These are phyloP conservation scores for Drosophila punjabiensis DNA, from an alignment of 1,140 invertebrate species.

Conservation along the genomic window DNA sequence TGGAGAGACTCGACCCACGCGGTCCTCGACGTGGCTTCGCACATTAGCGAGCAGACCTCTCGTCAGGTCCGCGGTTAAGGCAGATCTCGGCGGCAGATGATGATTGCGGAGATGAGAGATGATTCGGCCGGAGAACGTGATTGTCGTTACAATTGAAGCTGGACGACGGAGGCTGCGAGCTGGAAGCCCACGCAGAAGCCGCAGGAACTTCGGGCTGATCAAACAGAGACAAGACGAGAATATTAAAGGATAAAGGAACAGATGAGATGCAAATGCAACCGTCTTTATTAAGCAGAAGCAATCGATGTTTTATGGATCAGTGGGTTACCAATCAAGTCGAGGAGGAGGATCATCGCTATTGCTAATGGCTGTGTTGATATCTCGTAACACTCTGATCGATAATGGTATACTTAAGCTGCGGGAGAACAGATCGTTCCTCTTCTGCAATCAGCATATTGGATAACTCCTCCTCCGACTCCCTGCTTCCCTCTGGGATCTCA, in stretches of 20 bases:
- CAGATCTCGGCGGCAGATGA: constrained; percentile 59
- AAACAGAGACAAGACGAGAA: constrained; percentile 32
- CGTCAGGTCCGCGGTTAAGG: constrained; percentile 29
- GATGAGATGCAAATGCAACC: constrained; percentile 22
- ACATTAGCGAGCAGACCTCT: constrained; percentile 62
- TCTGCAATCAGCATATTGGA: constrained; percentile 18
- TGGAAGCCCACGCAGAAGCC: constrained; percentile 51
- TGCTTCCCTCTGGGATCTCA: constrained; percentile 15
- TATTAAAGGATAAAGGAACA: constrained; percentile 39
- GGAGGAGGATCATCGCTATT: not conserved
- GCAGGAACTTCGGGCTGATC: constrained; percentile 27
- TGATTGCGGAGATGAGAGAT: constrained; percentile 62
- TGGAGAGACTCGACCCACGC: constrained; percentile 52
- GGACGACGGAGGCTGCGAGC: not conserved
- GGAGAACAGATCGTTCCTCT: constrained; percentile 4
- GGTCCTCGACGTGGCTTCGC: constrained; percentile 42
- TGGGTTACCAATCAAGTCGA: constrained; percentile 29
- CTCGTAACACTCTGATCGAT: not conserved
- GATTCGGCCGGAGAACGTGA: constrained; percentile 53
- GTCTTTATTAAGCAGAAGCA: constrained; percentile 21
- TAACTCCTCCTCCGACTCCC: not conserved
- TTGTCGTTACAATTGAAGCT: constrained; percentile 55
- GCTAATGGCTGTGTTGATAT: constrained; percentile 8
- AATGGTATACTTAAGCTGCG: not conserved
- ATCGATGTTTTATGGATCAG: constrained; percentile 48